Base-by-base conservation (phyloP, 2,797 vertebrate genomes). In the Macrochelys suwanniensis region DNA sequence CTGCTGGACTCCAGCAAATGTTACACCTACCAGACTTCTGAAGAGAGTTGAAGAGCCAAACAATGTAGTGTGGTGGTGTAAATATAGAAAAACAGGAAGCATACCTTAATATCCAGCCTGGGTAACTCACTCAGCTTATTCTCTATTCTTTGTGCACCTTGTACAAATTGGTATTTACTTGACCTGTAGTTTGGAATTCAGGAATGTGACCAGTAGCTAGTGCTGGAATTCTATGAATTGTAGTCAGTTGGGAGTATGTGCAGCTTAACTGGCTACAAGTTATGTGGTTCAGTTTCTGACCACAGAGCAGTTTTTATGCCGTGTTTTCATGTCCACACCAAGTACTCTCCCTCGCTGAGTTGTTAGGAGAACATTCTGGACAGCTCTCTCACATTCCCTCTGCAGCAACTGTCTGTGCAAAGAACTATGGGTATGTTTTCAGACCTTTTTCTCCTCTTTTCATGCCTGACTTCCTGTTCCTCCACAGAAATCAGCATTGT, bases 341-440 rank as follows among this genome's bases (percentile, higher is more conserved):
- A 28, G 45, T 11, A 26, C 13, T 76, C 25, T 76, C 12, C 4
- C 13, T 8, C 1, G 2, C 42, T 76, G 42, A 76, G 26, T 76
- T 45, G 23, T 15, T 7, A 15, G 25, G 74, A 49, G 45, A 47
- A 45, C 37, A 47, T 26, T 76, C 45, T 47, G 45, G 74, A 47
- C 25, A 26, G 42, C 37, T n/a, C 33, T 65, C 15, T 74, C 42
- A 2, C 45, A 81, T 85, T 89, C 88, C 77, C 78, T 80, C 33
- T 1, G 16, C 28, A 33, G 68, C 59, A 82, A 87, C 61, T 28
- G 31, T 77, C 88, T 76, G 93, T 89, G n/a, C 33, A 94, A 91
- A 90, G 33, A 81, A 84, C 6, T 21, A 71, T 9, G 15, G 2
- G 4, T 56, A 16, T 61, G 0, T 54, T 89, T 49, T 3, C 2